These are phyloP conservation scores for Ceratotherium simum DNA, from an alignment of 2,113 vertebrate genomes.

Conservation along the genomic window DNA sequence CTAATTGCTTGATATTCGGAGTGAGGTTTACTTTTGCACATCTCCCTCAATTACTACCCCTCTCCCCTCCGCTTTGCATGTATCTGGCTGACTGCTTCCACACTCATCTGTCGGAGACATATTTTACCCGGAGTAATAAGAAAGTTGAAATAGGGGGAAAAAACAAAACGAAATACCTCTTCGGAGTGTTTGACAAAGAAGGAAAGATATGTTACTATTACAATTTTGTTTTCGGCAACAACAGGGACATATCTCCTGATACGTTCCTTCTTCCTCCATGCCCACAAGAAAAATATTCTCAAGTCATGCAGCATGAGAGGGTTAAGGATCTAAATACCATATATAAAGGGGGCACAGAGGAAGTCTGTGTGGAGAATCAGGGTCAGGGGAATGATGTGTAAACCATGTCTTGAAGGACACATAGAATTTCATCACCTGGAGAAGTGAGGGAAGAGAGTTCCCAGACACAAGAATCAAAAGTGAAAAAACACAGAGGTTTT, in stretches of 20 bases:
- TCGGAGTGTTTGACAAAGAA: background rate
- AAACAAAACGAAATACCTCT: background rate
- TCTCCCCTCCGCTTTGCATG: background rate
- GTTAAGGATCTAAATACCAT: background rate
- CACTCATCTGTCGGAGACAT: background rate
- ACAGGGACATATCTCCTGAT: background rate
- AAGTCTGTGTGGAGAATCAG: background rate
- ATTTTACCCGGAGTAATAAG: background rate
- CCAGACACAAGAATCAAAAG: background rate
- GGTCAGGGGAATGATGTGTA: background rate
- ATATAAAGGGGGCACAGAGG: background rate
- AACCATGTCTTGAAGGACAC: background rate
- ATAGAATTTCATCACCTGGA: background rate
- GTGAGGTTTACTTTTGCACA: constrained; percentile 12
- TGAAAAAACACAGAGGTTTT: background rate
- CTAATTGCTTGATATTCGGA: background rate
- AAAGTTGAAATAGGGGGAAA: background rate
- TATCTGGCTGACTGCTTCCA: background rate
- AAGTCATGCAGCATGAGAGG: background rate
- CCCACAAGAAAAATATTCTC: background rate
- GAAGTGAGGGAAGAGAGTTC: background rate
- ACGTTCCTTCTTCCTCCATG: background rate
- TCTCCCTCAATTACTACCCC: background rate
- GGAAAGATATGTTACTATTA: background rate
- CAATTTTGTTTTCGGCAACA: background rate